Percentiles rank a stretch among this genome's conserved stretches.
Evolutionary conservation across 92 coral and sea anemone species (phyloP).

Genomic region (Montipora capitata): DNA sequence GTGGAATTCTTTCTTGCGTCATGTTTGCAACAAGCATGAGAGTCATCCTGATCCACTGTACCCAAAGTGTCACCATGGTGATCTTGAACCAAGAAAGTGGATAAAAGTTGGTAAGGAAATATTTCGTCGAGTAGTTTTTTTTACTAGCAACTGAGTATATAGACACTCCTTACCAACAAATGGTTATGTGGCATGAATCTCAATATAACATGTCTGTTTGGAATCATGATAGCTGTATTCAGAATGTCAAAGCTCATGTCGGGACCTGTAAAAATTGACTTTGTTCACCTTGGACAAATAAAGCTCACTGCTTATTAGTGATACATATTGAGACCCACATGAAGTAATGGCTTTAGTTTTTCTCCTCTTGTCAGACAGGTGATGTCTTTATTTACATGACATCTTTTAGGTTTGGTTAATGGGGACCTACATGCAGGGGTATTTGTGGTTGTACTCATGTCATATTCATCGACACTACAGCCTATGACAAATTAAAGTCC

Average conservation of each 20-base stretch:
- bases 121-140: neutral
- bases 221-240: too few relatives aligned
- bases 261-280: too few relatives aligned
- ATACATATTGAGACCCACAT: too few relatives aligned
- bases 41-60: constrained; percentile 41
- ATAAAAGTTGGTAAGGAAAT: constrained; percentile 56
- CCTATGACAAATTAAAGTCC: constrained; percentile 57
- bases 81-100: constrained; percentile 73
- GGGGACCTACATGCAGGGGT: neutral
- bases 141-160: neutral
- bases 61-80: constrained; percentile 59
- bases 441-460: neutral
- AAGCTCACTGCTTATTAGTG: too few relatives aligned
- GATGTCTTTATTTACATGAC: too few relatives aligned
- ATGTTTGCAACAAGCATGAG: constrained; percentile 41
- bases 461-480: constrained; percentile 26
- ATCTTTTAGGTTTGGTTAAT: too few relatives aligned
- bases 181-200: neutral
- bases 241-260: too few relatives aligned
- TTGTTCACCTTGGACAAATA: too few relatives aligned
- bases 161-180: too few relatives aligned
- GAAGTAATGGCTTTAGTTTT: too few relatives aligned
- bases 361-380: too few relatives aligned
- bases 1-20: constrained; percentile 45
- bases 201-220: neutral